Percentiles rank a stretch among this genome's conserved stretches.
These are phyloP conservation scores for Thaumatotibia leucotreta DNA, from an alignment of 1,140 invertebrate genomes.

Conservation along the genomic window DNA sequence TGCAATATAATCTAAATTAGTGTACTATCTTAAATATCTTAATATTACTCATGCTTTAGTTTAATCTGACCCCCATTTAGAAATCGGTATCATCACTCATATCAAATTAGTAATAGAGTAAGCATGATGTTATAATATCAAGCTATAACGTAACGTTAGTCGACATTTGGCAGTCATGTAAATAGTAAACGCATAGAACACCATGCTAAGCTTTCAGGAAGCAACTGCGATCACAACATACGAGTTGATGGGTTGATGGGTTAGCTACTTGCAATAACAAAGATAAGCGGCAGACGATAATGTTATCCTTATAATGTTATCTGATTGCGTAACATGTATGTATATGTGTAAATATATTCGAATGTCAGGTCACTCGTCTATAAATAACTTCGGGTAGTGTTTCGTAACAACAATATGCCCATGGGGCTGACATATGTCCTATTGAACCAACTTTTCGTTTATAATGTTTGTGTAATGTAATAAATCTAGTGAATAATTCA, in stretches of 20 bases:
- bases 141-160: too few species aligned
- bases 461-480: not conserved
- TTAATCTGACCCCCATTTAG: too few species aligned
- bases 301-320: not conserved
- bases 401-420: not conserved
- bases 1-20: too few species aligned
- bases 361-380: not conserved
- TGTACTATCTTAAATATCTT: too few species aligned
- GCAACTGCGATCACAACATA: not conserved
- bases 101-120: too few species aligned
- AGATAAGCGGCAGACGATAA: not conserved
- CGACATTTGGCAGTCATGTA: too few species aligned
- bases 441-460: not conserved
- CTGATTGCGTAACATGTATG: not conserved
- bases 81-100: too few species aligned
- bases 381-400: not conserved
- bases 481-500: not conserved
- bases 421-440: not conserved
- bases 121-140: too few species aligned
- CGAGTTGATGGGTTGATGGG: not conserved
- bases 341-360: not conserved
- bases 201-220: too few species aligned
- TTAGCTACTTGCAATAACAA: not conserved
- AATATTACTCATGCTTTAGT: too few species aligned
- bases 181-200: too few species aligned